Percentiles rank a stretch among this genome's conserved stretches.
These are phyloP conservation scores for Leptodactylus fuscus DNA, from an alignment of 2,113 vertebrate species.

Conservation along the genomic window DNA sequence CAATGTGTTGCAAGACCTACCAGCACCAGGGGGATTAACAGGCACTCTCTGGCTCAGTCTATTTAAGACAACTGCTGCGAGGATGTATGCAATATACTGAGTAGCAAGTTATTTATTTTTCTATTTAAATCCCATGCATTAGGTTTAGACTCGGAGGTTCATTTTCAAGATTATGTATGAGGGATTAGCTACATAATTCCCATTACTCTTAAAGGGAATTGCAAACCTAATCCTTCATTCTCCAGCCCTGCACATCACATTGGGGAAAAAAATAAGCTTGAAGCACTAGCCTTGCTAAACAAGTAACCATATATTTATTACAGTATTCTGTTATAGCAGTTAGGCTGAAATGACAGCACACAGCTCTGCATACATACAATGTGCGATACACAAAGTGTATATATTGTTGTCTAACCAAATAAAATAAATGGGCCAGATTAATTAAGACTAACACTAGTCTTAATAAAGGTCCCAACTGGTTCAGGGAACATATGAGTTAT, in stretches of 20 bases:
- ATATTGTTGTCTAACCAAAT: neutral
- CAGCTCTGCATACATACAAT: slow-evolving; percentile 1
- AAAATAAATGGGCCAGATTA: too few relatives aligned
- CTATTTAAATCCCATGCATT: slow-evolving; percentile 60
- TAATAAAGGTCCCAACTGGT: too few relatives aligned
- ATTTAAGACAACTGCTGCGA: slow-evolving; percentile 52
- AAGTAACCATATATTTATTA: slow-evolving; percentile 26
- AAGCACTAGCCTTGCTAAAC: slow-evolving; percentile 33
- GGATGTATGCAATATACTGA: slow-evolving; percentile 58
- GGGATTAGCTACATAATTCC: slow-evolving; percentile 61
- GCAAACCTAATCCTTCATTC: slow-evolving; percentile 60
- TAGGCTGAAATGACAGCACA: neutral
- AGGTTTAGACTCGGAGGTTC: slow-evolving; percentile 59
- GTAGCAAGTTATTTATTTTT: slow-evolving; percentile 60
- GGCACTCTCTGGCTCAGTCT: slow-evolving; percentile 50
- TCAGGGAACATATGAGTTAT: too few relatives aligned
- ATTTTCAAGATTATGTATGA: slow-evolving; percentile 61
- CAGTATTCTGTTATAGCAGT: neutral
- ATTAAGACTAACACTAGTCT: too few relatives aligned
- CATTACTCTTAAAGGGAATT: slow-evolving; percentile 62
- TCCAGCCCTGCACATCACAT: slow-evolving; percentile 54
- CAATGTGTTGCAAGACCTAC: slow-evolving; percentile 47
- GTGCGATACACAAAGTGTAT: neutral
- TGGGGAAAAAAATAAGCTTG: slow-evolving; percentile 39
- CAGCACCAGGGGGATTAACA: slow-evolving; percentile 40